A percentile compares a stretch with the other conserved stretches of the same genome.
Conservation (phyloP, 2,888 invertebrate genomes). For the Crepidodera aurea region DNA sequence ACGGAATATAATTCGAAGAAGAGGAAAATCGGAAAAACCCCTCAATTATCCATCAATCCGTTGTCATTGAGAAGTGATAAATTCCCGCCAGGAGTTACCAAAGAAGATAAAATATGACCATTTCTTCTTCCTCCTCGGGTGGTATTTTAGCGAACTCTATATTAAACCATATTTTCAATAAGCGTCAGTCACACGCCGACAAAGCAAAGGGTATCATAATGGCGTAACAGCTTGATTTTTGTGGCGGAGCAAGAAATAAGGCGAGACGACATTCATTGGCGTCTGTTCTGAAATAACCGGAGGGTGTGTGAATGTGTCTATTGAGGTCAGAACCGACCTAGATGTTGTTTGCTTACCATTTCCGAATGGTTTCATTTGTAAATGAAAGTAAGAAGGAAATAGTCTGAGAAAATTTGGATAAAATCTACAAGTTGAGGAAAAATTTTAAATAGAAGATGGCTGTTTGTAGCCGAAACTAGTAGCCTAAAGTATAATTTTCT, state of each 20-base stretch:
- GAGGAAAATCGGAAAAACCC: not conserved
- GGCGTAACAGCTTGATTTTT: constrained; percentile 39
- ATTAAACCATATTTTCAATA: constrained; percentile 35
- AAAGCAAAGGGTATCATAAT: constrained; percentile 26
- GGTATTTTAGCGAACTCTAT: constrained; percentile 22
- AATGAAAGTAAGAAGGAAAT: not conserved
- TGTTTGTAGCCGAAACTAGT: no score
- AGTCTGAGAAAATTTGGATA: not conserved
- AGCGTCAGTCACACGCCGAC: constrained; percentile 30
- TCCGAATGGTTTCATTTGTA: no score
- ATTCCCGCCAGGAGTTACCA: constrained; percentile 4
- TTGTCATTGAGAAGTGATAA: constrained; percentile 7
- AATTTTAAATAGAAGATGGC: no score
- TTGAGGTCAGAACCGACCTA: constrained; percentile 3
- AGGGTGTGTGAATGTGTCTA: constrained; percentile 11
- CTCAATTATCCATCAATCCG: constrained; percentile 1
- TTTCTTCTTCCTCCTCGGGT: constrained; percentile 16
- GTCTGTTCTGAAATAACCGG: constrained; percentile 7
- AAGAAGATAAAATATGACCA: constrained; percentile 25
- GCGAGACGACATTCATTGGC: constrained; percentile 18
- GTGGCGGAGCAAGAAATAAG: constrained; percentile 26
- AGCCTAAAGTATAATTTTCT: no score
- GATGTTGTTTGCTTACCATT: not conserved
- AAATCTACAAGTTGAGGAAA: no score
- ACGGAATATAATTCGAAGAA: not conserved